Evolutionary conservation across 23 tunicate species (phyloP).

Genomic region (Halocynthia aurantium): DNA sequence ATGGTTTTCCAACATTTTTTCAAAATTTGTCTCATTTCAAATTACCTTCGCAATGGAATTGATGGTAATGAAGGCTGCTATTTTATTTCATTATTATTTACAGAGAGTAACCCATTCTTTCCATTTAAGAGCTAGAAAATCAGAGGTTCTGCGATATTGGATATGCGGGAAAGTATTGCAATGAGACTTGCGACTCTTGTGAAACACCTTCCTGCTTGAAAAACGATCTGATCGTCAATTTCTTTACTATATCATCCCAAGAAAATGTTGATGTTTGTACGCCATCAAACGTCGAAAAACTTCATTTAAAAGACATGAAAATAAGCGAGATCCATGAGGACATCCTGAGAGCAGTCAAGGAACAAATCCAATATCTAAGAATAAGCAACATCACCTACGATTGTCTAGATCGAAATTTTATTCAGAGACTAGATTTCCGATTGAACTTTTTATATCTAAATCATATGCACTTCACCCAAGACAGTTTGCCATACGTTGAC

Average conservation of each 20-base stretch:
- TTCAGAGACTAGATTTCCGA: not conserved
- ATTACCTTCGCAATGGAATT: not conserved
- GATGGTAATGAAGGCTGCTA: not conserved
- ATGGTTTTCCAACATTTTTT: too few relatives aligned
- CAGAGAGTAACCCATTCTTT: not conserved
- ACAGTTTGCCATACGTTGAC: not conserved
- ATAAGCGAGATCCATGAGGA: not conserved
- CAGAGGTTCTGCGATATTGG: not conserved
- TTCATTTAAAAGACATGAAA: not conserved
- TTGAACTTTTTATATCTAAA: not conserved
- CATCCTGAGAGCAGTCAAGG: not conserved
- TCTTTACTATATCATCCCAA: not conserved
- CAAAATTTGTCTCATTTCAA: too few relatives aligned
- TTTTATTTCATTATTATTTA: not conserved
- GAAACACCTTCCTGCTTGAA: not conserved
- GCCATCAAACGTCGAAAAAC: slow-evolving; percentile 1
- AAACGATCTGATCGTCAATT: not conserved
- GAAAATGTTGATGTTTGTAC: not conserved
- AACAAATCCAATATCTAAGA: not conserved
- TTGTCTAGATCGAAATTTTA: slow-evolving; percentile 4
- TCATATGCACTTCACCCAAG: not conserved
- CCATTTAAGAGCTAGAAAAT: not conserved
- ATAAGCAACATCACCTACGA: not conserved
- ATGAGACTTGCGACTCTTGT: slow-evolving; percentile 1
- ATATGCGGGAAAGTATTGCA: not conserved